These are phyloP conservation scores for Aurelia aurita DNA, from an alignment of 30 jellyfish, hydroid and myxozoan genomes.

Conservation along the genomic window DNA sequence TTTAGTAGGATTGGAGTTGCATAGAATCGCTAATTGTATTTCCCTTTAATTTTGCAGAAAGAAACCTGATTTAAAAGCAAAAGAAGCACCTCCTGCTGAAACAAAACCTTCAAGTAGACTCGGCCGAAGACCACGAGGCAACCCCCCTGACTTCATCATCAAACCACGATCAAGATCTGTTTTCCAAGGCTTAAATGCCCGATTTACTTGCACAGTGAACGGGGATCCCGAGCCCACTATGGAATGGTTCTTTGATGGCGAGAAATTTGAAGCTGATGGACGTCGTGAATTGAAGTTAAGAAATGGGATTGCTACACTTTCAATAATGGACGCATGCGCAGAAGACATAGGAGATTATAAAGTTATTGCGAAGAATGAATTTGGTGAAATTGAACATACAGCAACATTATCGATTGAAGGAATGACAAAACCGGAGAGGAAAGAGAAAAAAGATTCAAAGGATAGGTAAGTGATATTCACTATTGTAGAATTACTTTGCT, in stretches of 20 bases:
- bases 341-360: constrained; percentile 86
- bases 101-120: constrained; percentile 27
- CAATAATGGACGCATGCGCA: constrained; percentile 74
- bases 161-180: constrained; percentile 85
- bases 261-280: constrained; percentile 42
- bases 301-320: constrained; percentile 71
- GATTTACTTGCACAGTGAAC: constrained; percentile 75
- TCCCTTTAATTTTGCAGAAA: not conserved
- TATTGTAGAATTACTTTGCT: too few species aligned
- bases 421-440: constrained; percentile 40
- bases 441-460: not conserved
- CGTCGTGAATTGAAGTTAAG: constrained; percentile 69
- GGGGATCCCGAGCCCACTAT: constrained; percentile 90
- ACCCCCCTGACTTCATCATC: constrained; percentile 85
- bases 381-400: constrained; percentile 68
- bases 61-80: not conserved
- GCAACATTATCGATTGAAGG: constrained; percentile 77
- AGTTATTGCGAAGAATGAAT: constrained; percentile 77
- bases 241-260: constrained; percentile 86
- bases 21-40: too few species aligned
- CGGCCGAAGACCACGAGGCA: constrained; percentile 51
- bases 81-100: constrained; percentile 23
- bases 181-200: constrained; percentile 70
- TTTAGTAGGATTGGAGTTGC: too few species aligned
- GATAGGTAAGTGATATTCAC: not conserved